Evolutionary conservation across 2,113 vertebrate species (phyloP).

Genomic region (Romanogobio albipinnatus): DNA sequence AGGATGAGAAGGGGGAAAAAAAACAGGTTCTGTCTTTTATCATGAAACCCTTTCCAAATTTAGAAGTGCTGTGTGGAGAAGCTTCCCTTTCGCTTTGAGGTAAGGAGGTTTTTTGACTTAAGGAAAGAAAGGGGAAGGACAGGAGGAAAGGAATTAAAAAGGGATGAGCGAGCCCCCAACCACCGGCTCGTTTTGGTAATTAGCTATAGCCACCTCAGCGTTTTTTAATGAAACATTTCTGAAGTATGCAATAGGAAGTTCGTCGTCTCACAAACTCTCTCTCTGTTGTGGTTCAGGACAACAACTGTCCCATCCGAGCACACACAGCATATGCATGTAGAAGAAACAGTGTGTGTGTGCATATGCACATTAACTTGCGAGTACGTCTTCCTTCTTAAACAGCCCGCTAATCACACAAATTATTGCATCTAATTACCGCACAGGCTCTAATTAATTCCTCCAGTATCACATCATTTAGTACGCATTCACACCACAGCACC

Average conservation of each 20-base stretch:
- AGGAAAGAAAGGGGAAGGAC: slow-evolving; percentile 60
- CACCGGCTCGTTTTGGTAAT: slow-evolving; percentile 83
- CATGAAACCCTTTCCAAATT: slow-evolving; percentile 67
- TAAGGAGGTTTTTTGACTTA: slow-evolving; percentile 60
- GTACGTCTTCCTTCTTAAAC: slow-evolving; percentile 90
- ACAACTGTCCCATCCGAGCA: slow-evolving; percentile 45
- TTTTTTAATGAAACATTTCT: slow-evolving; percentile 85
- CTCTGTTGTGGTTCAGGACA: slow-evolving; percentile 59
- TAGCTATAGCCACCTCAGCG: slow-evolving; percentile 87
- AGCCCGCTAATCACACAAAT: slow-evolving; percentile 99
- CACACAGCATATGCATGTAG: slow-evolving; percentile 34
- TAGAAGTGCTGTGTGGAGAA: slow-evolving; percentile 73
- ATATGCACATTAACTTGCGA: slow-evolving; percentile 68
- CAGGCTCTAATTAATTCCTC: slow-evolving; percentile 99
- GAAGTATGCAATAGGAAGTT: slow-evolving; percentile 74
- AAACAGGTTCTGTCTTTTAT: slow-evolving; percentile 61
- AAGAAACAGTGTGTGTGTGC: slow-evolving; percentile 54
- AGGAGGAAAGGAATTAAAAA: slow-evolving; percentile 47
- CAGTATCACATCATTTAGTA: slow-evolving; percentile 99
- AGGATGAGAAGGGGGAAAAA: slow-evolving; percentile 45
- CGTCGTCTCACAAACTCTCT: slow-evolving; percentile 60
- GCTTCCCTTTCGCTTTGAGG: slow-evolving; percentile 71
- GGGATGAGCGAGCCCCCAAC: slow-evolving; percentile 62
- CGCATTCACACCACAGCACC: slow-evolving; percentile 97
- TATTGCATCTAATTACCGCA: slow-evolving; percentile 99